A percentile compares a stretch with the other conserved stretches of the same genome.
phyloP scores from a whole-genome alignment of 2,797 vertebrate genomes.

The Dipus sagitta region DNA sequence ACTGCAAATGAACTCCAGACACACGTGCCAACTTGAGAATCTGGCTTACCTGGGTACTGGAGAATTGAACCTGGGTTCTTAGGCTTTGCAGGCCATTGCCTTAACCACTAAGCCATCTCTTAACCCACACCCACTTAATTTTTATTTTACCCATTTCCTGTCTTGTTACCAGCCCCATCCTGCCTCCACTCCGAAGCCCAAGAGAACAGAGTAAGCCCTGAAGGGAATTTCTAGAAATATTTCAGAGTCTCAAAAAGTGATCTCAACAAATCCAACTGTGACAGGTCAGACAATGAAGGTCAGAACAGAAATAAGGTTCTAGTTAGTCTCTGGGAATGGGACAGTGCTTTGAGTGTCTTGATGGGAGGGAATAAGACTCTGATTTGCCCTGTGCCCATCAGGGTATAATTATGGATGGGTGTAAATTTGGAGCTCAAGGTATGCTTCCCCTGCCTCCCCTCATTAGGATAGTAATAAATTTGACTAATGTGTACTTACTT shows the following conservation, averaged over 20 bases:
- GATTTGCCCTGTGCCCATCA: neutral
- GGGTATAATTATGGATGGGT: neutral
- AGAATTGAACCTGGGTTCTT: no score
- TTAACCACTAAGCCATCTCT: no score
- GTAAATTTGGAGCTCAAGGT: neutral
- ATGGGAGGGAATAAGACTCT: neutral
- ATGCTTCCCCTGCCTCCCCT: neutral
- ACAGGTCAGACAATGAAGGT: neutral
- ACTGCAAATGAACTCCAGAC: no score
- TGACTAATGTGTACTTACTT: neutral
- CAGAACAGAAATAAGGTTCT: neutral
- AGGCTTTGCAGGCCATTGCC: no score
- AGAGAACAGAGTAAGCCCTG: neutral
- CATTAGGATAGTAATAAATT: slow-evolving; percentile 31
- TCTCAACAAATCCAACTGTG: neutral
- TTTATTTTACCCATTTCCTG: neutral
- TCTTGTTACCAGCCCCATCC: neutral
- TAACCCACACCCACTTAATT: neutral
- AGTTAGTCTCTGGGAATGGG: neutral
- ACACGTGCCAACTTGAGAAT: no score
- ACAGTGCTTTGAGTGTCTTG: neutral
- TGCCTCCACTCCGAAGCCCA: neutral
- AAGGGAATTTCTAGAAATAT: slow-evolving; percentile 18
- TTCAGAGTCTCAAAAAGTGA: neutral
- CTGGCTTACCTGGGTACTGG: no score